These are phyloP conservation scores for Austrolebias charrua DNA, from an alignment of 2,797 vertebrate species.

Conservation along the genomic window DNA sequence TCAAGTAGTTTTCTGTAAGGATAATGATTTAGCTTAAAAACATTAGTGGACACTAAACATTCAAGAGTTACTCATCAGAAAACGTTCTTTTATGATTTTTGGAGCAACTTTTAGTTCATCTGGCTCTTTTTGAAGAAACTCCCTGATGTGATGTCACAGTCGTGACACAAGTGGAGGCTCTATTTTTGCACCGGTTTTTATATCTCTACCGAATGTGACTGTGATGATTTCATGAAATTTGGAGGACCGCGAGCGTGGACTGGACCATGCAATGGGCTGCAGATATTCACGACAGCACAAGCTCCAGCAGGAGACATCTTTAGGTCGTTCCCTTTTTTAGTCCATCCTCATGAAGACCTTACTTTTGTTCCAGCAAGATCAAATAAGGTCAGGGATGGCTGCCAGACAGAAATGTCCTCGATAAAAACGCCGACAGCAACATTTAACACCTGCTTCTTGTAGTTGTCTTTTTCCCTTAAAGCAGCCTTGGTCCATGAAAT, in stretches of 20 bases:
- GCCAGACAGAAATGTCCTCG: conserved; percentile 69
- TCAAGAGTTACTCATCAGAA: no score
- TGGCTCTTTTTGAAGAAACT: not conserved
- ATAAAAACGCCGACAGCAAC: conserved; percentile 70
- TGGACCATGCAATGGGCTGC: not conserved
- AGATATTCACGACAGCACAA: conserved; percentile 1
- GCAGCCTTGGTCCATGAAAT: conserved; percentile 25
- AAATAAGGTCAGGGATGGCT: conserved; percentile 68
- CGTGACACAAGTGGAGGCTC: not conserved
- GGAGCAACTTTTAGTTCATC: not conserved
- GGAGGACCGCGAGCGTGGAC: conserved; percentile 1
- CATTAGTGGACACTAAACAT: no score
- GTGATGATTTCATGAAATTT: conserved; percentile 5
- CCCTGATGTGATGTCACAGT: conserved; percentile 1
- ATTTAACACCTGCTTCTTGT: conserved; percentile 73
- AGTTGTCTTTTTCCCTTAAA: conserved; percentile 8
- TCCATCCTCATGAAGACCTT: conserved; percentile 46
- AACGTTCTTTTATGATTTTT: no score
- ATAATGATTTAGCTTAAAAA: no score
- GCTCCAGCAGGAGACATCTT: conserved; percentile 4
- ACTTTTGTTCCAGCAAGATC: conserved; percentile 49
- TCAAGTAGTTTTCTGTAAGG: no score
- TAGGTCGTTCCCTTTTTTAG: conserved; percentile 10
- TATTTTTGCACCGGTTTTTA: conserved; percentile 3
- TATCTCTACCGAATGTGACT: not conserved